Evolutionary conservation across 92 coral and sea anemone genomes (phyloP), one percentile per base, ranked within the genome.

Genomic region (Bergia sp.): DNA sequence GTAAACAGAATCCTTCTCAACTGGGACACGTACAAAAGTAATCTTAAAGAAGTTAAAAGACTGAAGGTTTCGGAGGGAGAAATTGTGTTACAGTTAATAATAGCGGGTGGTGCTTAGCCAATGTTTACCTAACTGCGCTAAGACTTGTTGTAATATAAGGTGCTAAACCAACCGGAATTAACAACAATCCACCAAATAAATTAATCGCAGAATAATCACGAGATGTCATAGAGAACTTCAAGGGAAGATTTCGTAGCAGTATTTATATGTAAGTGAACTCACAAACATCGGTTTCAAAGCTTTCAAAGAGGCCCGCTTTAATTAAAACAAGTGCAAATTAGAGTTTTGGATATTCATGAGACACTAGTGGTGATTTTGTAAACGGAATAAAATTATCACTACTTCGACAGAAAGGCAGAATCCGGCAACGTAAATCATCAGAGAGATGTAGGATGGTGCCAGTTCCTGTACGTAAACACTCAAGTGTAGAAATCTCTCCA

Each of bases 161-260:
- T 84, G 87, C 66, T 84, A 84, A 84, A 15, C 78, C 79, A 71
- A 44, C 79, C 87, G 78, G 79, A 65, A 84, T 84, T 45, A 72
- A 71, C 57, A 84, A 72, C 87, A 84, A 84, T 84, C 87, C 79
- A 5, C 87, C 75, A 84, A 84, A 84, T 84, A 71, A 47, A 84
- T 71, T 84, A 84, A 84, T 84, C 87, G 43, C 44, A 15, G 64
- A 84, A 84, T 71, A 84, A 84, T 84, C 87, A 71, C 87, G 87
- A 71, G 79, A 84, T 71, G 87, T 84, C 72, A 84, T 72, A 44
- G 67, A 84, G 86, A 72, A 45, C 37, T 72, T 84, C 79, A 20
- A 53, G 29, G 41, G 64, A 84, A 36, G 79, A 21, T 84, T 66
- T 69, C 44, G 86, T 43, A 61, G 86, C 76, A 66, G 85, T 65